Evolutionary conservation across 2,888 invertebrate species (phyloP).

Genomic region (Yponomeuta malinellus): DNA sequence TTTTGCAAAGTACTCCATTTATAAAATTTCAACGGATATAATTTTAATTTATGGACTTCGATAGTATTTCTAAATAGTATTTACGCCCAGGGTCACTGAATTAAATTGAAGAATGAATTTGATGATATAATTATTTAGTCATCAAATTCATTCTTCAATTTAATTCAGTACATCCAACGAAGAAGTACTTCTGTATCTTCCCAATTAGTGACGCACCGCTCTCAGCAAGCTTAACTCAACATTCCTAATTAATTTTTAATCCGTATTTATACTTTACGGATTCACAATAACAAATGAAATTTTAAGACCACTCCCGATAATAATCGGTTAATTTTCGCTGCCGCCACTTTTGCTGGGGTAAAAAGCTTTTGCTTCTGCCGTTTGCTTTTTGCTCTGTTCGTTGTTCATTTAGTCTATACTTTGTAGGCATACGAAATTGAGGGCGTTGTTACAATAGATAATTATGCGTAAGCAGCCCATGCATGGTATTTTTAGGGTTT

Average conservation of each 20-base stretch:
- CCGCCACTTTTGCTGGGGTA: not conserved
- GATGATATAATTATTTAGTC: too few species aligned
- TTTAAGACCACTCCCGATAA: slow-evolving; percentile 11
- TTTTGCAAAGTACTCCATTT: too few species aligned
- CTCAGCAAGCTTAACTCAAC: slow-evolving; percentile 41
- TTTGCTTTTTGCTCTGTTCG: not conserved
- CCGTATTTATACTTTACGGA: slow-evolving; percentile 54
- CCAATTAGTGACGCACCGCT: slow-evolving; percentile 12
- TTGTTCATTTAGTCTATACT: not conserved
- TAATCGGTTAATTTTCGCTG: slow-evolving; percentile 9
- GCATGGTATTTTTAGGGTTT: too few species aligned
- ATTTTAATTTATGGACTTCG: too few species aligned
- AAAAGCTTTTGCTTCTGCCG: slow-evolving; percentile 1
- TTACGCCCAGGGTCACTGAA: too few species aligned
- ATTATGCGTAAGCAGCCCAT: too few species aligned
- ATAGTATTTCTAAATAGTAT: too few species aligned
- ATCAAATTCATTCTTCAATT: too few species aligned
- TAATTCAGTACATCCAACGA: not conserved
- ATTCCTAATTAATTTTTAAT: slow-evolving; percentile 68
- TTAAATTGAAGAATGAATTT: too few species aligned
- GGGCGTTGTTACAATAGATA: too few species aligned
- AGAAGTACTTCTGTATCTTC: not conserved
- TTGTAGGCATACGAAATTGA: too few species aligned
- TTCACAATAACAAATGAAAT: slow-evolving; percentile 54
- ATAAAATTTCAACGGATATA: too few species aligned